Evolutionary conservation across 2,797 vertebrate species (phyloP), one percentile per base, ranked within the genome.

Genomic region (Rachycentron canadum): DNA sequence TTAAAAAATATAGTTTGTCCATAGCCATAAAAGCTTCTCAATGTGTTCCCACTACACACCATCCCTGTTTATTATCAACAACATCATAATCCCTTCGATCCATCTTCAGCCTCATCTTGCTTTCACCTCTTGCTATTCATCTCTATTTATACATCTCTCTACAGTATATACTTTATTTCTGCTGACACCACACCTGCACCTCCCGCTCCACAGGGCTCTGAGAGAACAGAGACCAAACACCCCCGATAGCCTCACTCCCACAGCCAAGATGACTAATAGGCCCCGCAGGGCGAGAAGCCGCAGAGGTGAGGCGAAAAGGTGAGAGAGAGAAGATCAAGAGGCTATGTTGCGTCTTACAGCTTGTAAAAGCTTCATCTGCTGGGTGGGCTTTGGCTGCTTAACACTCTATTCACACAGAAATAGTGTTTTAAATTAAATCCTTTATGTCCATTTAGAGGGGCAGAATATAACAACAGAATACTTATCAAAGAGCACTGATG

Each of bases 201-300:
- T 81, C 82, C 67, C 68, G 83, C 70, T 53, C 81, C 38, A 76
- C 76, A 73, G 83, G 81, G 73, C 83, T 82, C 68, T 19, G 73
- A 38, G 83, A 87, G 86, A 89, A 87, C 78, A 81, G 62, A 80
- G 73, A 81, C 82, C 88, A 77, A 68, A 53, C 17, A 56, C 82
- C 83, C 88, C 84, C 76, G 4, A 81, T 36, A 88, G 86, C 85
- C 85, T 81, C 56, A 72, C 77, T 88, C 79, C 83, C 75, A 59
- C 69, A 68, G 84, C 79, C 71, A 26, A 70, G 72, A 88, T 89
- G 85, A 92, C 83, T 91, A 93, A 93, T 92, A 77, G 84, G 83
- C 69, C 83, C 85, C 70, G 66, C 86, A 81, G 87, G 86, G 83
- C 61, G 49, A 38, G 45, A 65, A 72, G 84, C 78, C 43, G 34